A percentile compares a stretch with the other conserved stretches of the same genome.
Evolutionary conservation across 2,888 invertebrate genomes (phyloP).

Genomic region (Nesidiocoris tenuis): DNA sequence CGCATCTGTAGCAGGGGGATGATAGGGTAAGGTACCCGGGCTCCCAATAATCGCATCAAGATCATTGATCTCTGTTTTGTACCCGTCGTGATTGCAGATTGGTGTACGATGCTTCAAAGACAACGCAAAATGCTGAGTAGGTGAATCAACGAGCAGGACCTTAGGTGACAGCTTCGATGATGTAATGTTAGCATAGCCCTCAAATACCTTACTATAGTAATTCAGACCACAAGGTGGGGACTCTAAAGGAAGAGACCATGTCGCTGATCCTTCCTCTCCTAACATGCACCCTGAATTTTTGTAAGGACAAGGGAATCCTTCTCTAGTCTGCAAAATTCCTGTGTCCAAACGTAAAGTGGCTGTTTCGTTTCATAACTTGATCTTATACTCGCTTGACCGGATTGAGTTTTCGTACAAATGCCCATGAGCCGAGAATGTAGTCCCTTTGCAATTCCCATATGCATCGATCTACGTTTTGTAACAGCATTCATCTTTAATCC

Average conservation of each 20-base stretch:
- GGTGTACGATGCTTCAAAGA: not conserved
- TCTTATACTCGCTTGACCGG: not conserved
- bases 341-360: no score
- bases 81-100: not conserved
- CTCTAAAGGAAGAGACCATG: no score
- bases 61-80: not conserved
- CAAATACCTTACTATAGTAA: not conserved
- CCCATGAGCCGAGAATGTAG: not conserved
- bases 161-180: not conserved
- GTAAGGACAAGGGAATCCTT: no score
- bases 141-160: not conserved
- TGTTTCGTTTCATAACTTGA: not conserved
- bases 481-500: not conserved
- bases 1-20: not conserved
- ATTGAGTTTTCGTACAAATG: not conserved
- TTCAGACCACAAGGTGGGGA: not conserved
- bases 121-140: conserved; percentile 3
- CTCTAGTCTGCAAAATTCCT: no score
- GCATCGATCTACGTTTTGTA: not conserved
- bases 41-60: not conserved
- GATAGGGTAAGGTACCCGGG: not conserved
- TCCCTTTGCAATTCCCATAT: not conserved
- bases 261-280: no score
- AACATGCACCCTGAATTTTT: no score
- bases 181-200: conserved; percentile 12